Evolutionary conservation across 2,888 invertebrate species (phyloP).

Genomic region (Hemistola chrysoprasaria): DNA sequence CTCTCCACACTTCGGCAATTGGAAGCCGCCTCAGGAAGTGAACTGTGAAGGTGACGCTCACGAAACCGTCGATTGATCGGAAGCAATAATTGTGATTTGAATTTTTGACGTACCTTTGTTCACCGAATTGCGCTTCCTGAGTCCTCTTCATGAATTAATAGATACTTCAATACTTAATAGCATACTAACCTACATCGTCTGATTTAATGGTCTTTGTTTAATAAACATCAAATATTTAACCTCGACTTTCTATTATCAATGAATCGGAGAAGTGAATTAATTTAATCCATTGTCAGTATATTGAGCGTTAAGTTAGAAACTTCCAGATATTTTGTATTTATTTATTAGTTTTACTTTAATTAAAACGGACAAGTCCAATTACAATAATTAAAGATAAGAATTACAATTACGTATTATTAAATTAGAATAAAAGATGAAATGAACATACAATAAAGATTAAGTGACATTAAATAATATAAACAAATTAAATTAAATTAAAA

Average conservation of each 20-base stretch:
- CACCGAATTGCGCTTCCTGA: conserved; percentile 49
- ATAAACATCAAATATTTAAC: conserved; percentile 6
- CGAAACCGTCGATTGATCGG: conserved; percentile 64
- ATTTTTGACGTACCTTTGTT: conserved; percentile 66
- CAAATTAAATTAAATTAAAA: too few relatives aligned
- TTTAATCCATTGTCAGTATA: neutral
- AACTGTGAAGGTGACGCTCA: conserved; percentile 68
- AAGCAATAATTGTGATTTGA: conserved; percentile 70
- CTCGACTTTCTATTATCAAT: conserved; percentile 1
- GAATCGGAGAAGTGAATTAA: neutral
- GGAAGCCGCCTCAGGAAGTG: conserved; percentile 70
- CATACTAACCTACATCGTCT: conserved; percentile 3
- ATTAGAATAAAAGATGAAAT: too few relatives aligned
- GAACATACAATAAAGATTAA: too few relatives aligned
- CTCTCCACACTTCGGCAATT: conserved; percentile 62
- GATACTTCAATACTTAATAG: conserved; percentile 10
- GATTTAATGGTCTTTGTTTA: conserved; percentile 6
- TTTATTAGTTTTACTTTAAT: too few relatives aligned
- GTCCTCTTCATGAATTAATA: conserved; percentile 29
- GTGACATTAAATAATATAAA: too few relatives aligned
- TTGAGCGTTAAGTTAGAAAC: neutral
- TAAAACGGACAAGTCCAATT: too few relatives aligned
- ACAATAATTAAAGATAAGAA: too few relatives aligned
- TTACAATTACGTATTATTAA: too few relatives aligned
- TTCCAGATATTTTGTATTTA: too few relatives aligned